These are phyloP conservation scores for Lysandra coridon DNA, from an alignment of 2,888 invertebrate genomes.

Conservation along the genomic window DNA sequence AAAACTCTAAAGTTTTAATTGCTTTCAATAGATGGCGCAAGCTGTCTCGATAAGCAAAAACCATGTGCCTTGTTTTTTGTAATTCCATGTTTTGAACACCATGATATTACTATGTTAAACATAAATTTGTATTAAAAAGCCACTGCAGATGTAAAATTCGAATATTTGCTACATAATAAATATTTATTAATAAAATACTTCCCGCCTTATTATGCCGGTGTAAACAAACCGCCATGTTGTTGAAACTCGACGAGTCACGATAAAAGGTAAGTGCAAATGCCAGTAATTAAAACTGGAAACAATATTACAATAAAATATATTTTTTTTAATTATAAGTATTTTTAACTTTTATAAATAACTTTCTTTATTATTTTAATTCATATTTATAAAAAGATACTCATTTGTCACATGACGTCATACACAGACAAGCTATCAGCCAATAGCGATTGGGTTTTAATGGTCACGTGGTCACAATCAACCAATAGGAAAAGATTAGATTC, in stretches of 20 bases:
- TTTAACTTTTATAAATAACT: not conserved
- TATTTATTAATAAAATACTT: slow-evolving; percentile 55
- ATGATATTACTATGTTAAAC: slow-evolving; percentile 50
- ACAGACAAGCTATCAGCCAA: slow-evolving; percentile 58
- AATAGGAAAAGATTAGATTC: slow-evolving; percentile 76
- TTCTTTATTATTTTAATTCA: not conserved
- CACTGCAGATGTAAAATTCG: slow-evolving; percentile 55
- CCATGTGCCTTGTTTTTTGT: slow-evolving; percentile 60
- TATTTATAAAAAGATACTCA: slow-evolving; percentile 44
- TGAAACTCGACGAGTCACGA: slow-evolving; percentile 57
- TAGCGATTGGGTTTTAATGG: slow-evolving; percentile 51
- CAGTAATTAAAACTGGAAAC: slow-evolving; percentile 24
- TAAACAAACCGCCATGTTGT: slow-evolving; percentile 81
- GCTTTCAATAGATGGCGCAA: slow-evolving; percentile 54
- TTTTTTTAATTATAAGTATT: slow-evolving; percentile 1
- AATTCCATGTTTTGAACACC: slow-evolving; percentile 45
- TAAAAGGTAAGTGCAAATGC: slow-evolving; percentile 58
- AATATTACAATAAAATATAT: slow-evolving; percentile 18
- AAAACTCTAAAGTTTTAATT: slow-evolving; percentile 41
- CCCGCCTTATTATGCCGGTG: slow-evolving; percentile 80
- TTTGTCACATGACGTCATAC: slow-evolving; percentile 58
- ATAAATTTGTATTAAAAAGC: slow-evolving; percentile 9
- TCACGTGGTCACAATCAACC: slow-evolving; percentile 78
- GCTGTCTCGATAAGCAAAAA: slow-evolving; percentile 57
- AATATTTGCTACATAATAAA: slow-evolving; percentile 37